phyloP scores from a whole-genome alignment of 1,140 invertebrate species.

The Caenorhabditis brenneri region DNA sequence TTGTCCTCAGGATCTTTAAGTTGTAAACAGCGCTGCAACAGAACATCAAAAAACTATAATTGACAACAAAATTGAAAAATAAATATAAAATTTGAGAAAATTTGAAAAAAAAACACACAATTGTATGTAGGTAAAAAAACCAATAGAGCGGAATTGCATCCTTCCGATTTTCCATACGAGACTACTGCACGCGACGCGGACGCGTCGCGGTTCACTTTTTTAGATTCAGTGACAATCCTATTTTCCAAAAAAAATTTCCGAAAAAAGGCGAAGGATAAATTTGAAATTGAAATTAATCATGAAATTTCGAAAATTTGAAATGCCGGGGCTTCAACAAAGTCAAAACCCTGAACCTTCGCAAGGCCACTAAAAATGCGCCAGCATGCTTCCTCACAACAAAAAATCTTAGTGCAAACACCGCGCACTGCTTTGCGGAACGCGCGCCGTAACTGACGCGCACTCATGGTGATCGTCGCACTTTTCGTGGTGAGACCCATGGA shows the following conservation, averaged over 20 bases:
- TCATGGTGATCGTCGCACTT: too few species aligned
- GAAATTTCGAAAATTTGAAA: neutral
- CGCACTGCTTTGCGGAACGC: neutral
- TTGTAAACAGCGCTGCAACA: too few species aligned
- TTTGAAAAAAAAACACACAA: neutral
- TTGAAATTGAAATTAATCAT: too few species aligned
- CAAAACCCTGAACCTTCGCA: neutral
- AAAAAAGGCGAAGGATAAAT: neutral
- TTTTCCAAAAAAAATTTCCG: neutral
- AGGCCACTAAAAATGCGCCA: too few species aligned
- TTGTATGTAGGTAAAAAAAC: neutral
- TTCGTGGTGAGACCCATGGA: neutral
- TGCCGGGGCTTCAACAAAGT: neutral
- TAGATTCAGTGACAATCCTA: too few species aligned
- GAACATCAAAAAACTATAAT: too few species aligned
- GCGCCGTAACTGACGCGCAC: neutral
- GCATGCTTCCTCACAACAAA: too few species aligned
- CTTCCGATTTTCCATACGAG: too few species aligned
- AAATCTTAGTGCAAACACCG: neutral
- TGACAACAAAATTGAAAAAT: neutral
- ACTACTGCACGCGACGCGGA: too few species aligned
- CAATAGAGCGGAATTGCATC: too few species aligned
- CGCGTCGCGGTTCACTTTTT: too few species aligned
- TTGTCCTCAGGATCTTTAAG: too few species aligned
- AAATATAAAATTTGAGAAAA: neutral